Evolutionary conservation across 1,140 invertebrate genomes (phyloP).

Genomic region (Phenacoccus solenopsis): DNA sequence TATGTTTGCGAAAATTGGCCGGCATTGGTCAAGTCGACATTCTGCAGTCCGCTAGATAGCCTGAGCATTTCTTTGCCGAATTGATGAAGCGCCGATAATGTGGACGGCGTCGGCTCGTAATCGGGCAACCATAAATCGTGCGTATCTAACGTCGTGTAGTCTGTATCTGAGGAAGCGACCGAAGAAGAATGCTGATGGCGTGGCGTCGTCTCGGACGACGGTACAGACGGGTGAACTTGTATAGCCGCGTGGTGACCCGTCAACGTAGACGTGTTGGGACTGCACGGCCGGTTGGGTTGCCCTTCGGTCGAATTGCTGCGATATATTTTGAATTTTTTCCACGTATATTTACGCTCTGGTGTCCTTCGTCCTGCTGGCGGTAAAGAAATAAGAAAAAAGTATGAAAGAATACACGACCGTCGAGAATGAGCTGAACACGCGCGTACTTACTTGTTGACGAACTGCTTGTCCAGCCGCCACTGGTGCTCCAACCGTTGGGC

Average conservation of each 20-base stretch:
- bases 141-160: slow-evolving; percentile 61
- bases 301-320: neutral
- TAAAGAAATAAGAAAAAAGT: neutral
- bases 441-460: neutral
- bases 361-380: neutral
- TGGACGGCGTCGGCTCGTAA: slow-evolving; percentile 59
- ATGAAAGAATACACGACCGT: neutral
- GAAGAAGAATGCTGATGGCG: slow-evolving; percentile 24
- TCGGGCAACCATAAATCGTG: slow-evolving; percentile 69
- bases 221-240: slow-evolving; percentile 33
- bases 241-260: slow-evolving; percentile 31
- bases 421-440: no score
- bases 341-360: neutral
- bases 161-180: slow-evolving; percentile 60
- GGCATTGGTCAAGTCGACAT: slow-evolving; percentile 25
- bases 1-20: slow-evolving; percentile 22
- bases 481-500: slow-evolving; percentile 5
- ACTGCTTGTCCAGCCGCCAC: neutral
- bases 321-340: neutral
- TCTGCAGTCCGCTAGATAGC: slow-evolving; percentile 58
- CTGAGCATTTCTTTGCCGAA: slow-evolving; percentile 72
- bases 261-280: slow-evolving; percentile 28
- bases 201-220: slow-evolving; percentile 30
- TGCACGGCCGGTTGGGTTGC: neutral
- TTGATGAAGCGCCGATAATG: slow-evolving; percentile 65